phyloP scores from a whole-genome alignment of 2,888 invertebrate genomes.

The Cryptocephalus moraei region DNA sequence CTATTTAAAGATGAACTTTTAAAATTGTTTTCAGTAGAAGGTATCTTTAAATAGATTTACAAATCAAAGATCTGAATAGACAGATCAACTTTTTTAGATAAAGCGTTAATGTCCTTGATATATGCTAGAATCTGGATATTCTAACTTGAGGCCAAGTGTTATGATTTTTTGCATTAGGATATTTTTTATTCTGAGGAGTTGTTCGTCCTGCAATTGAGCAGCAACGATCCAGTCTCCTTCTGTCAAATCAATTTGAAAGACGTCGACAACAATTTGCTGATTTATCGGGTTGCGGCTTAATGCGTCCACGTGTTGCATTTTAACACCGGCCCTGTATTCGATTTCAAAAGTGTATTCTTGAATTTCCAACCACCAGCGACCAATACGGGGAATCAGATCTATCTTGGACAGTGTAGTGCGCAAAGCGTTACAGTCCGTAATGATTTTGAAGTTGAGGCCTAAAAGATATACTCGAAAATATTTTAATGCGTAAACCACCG shows the following conservation, averaged over 20 bases:
- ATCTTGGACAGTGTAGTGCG: background rate
- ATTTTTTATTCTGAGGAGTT: background rate
- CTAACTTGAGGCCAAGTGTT: too few relatives aligned
- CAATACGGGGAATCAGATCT: background rate
- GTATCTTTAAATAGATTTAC: too few relatives aligned
- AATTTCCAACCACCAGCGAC: too few relatives aligned
- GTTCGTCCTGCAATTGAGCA: background rate
- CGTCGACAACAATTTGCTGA: too few relatives aligned
- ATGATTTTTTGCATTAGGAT: too few relatives aligned
- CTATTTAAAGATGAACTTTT: too few relatives aligned
- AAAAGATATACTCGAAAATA: background rate
- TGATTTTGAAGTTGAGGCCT: background rate
- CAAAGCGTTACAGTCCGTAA: background rate
- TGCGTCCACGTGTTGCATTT: background rate
- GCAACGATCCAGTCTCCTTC: background rate
- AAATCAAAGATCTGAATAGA: too few relatives aligned
- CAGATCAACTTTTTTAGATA: too few relatives aligned
- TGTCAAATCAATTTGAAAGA: background rate
- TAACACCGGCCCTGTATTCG: background rate
- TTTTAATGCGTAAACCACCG: background rate
- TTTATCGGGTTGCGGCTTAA: background rate
- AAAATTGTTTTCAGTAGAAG: too few relatives aligned
- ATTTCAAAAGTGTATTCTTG: background rate
- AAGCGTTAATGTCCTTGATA: too few relatives aligned
- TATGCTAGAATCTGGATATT: too few relatives aligned